These are phyloP conservation scores for Chymomyza procnemis DNA, from an alignment of 2,888 invertebrate genomes.

Conservation along the genomic window DNA sequence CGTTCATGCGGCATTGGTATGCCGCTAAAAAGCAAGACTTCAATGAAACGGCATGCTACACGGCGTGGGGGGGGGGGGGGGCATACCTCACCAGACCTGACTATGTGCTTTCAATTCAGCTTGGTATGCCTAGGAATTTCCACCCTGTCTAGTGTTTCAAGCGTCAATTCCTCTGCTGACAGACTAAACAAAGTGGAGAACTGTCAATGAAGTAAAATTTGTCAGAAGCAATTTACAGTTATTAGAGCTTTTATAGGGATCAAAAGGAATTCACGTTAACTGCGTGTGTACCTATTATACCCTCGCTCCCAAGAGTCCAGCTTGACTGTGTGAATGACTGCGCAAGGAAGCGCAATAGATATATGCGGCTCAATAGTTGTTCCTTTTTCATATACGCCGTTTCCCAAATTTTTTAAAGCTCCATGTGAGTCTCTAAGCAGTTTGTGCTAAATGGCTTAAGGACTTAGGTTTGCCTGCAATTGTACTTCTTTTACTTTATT, in stretches of 20 bases:
- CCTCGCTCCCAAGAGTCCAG: not conserved
- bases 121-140: conserved; percentile 23
- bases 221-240: conserved; percentile 70
- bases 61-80: too few relatives aligned
- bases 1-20: conserved; percentile 29
- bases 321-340: not conserved
- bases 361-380: not conserved
- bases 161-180: not conserved
- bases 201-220: conserved; percentile 41
- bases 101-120: not conserved
- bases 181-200: not conserved
- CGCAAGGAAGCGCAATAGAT: not conserved
- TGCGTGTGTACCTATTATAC: not conserved
- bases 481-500: too few relatives aligned
- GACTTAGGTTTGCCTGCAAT: too few relatives aligned
- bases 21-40: conserved; percentile 15
- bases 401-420: too few relatives aligned
- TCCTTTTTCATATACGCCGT: not conserved
- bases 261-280: conserved; percentile 47
- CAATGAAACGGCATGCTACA: conserved; percentile 37
- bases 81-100: too few relatives aligned
- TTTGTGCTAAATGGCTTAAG: too few relatives aligned
- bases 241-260: conserved; percentile 74
- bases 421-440: too few relatives aligned
- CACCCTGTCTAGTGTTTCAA: conserved; percentile 15